Base-by-base conservation (phyloP, 2,888 invertebrate species). In the Chrysolina haemoptera region DNA sequence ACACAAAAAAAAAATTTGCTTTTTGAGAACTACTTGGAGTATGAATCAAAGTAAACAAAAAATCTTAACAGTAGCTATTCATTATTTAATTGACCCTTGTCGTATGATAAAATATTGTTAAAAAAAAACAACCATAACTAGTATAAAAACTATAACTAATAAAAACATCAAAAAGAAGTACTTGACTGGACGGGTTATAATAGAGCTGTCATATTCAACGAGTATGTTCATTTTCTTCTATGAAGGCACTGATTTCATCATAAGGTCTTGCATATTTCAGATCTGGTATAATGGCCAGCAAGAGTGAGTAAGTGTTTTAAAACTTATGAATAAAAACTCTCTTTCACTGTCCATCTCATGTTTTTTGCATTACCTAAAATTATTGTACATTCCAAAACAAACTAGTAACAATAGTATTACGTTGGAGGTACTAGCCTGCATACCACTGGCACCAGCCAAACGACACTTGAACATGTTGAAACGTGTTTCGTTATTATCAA, bases 391-490 rank as follows among this genome's bases (percentile, higher is more conserved):
- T 63, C 73, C 72, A 64, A 74, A 71, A 50, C 72, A 75, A 43
- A 81, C 73, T 48, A 80, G 72, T 55, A 78, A 62, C 43, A 82
- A 63, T 53, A 84, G 70, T 16, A 40, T 40, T 11, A 67, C 43
- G n/a, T 79, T 81, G 11, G 82, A 68, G 0, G 89, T 71, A 83
- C 91, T 94, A 62, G 91, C 90, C 82, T 93, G 91, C 71, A 93
- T 86, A 1, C 90, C 90, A 0, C 93, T 90, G 0, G 96, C 96
- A 22, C 95, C 96, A 0, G 98, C 98, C 78, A 98, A 89, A 43
- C 98, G 92, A 86, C 98, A 98, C 85, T 95, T 96, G 85, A 97
- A 95, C 92, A 96, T 95, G 87, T 97, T 96, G 78, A 94, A 95
- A 79, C 96, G 92, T 0, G 96, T 96, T 85, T 93, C 91, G 84